Conservation (phyloP, 2,888 invertebrate species). For the Lasioglossum pauxillum region DNA sequence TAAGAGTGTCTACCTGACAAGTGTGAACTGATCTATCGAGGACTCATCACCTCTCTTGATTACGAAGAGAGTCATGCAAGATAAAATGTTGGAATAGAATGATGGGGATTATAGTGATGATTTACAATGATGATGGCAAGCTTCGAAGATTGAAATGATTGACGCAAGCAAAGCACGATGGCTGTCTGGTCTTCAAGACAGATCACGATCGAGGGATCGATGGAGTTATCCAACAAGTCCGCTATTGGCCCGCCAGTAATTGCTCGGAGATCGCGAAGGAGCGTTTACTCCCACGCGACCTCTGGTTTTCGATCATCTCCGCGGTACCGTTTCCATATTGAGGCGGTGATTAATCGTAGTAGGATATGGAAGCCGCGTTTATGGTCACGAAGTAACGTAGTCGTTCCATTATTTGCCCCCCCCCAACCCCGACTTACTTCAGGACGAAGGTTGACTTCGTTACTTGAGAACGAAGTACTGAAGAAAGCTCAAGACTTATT, state of each 20-base stretch:
- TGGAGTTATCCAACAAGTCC: conserved; percentile 11
- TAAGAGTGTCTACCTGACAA: too few species aligned
- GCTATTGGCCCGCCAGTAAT: conserved; percentile 16
- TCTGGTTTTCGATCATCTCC: conserved; percentile 10
- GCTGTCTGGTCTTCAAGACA: not conserved
- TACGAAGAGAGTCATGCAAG: too few species aligned
- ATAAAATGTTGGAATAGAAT: too few species aligned
- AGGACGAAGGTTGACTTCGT: not conserved
- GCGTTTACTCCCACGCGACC: conserved; percentile 39
- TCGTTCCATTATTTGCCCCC: not conserved
- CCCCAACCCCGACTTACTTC: not conserved
- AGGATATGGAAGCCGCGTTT: not conserved
- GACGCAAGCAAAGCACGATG: not conserved
- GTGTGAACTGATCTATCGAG: too few species aligned
- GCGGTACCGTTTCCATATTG: conserved; percentile 13
- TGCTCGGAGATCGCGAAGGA: conserved; percentile 7
- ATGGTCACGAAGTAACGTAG: not conserved
- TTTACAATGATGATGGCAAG: not conserved
- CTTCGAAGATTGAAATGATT: not conserved
- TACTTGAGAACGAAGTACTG: not conserved
- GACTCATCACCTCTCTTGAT: too few species aligned
- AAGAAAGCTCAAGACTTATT: not conserved
- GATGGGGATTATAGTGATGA: too few species aligned
- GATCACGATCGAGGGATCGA: conserved; percentile 19
- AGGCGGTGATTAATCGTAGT: conserved; percentile 24